These are phyloP conservation scores for Drosophila nasuta DNA, from an alignment of 1,140 invertebrate species.

Conservation along the genomic window DNA sequence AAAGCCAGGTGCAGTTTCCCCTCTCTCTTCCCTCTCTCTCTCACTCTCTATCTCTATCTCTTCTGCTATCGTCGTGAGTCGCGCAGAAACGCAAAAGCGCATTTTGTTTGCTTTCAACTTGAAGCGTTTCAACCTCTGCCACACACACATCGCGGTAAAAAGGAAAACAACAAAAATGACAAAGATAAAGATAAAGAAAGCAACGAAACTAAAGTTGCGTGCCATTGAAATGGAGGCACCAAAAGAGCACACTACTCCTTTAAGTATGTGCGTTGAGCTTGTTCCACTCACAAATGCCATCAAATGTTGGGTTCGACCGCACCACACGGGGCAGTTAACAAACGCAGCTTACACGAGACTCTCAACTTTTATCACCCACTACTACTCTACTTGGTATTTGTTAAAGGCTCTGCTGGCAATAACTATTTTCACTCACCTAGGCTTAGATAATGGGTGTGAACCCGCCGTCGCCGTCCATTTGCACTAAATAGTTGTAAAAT, in stretches of 20 bases:
- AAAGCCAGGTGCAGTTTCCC: constrained; percentile 35
- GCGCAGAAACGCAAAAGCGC: constrained; percentile 56
- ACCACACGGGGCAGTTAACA: constrained; percentile 3
- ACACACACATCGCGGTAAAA: constrained; percentile 40
- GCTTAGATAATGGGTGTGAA: constrained; percentile 38
- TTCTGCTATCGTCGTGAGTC: background rate
- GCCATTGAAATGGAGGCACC: constrained; percentile 1
- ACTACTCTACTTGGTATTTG: constrained; percentile 33
- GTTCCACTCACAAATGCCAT: constrained; percentile 25
- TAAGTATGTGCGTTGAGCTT: background rate
- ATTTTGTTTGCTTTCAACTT: constrained; percentile 70
- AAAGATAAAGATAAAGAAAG: constrained; percentile 31
- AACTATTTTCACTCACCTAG: constrained; percentile 18
- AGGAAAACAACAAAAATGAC: constrained; percentile 19
- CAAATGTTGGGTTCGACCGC: constrained; percentile 37
- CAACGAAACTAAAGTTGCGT: constrained; percentile 19
- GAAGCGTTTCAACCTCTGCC: constrained; percentile 38
- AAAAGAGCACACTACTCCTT: background rate
- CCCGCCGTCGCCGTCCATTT: constrained; percentile 45
- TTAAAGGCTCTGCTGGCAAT: constrained; percentile 12
- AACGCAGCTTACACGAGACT: constrained; percentile 57
- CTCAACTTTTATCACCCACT: constrained; percentile 73
- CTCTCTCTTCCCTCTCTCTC: too few relatives aligned
- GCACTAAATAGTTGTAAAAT: constrained; percentile 32
- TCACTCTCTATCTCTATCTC: too few relatives aligned